Evolutionary conservation across 1,140 invertebrate species (phyloP).

Genomic region (Latrodectus geometricus): DNA sequence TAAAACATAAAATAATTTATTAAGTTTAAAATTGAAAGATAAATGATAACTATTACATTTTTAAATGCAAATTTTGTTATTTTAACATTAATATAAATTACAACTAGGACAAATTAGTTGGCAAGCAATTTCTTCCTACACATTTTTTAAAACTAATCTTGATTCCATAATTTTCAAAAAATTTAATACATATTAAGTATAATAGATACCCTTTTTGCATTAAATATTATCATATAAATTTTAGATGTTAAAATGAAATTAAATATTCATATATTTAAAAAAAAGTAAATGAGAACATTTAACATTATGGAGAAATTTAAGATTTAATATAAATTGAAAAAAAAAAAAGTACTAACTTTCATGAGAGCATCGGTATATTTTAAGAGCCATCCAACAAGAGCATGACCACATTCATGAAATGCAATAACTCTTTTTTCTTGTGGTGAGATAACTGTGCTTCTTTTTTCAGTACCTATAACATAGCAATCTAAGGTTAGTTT

Average conservation of each 20-base stretch:
- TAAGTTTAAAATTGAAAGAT: too few relatives aligned
- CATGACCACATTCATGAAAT: slow-evolving; percentile 97
- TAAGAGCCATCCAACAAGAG: slow-evolving; percentile 93
- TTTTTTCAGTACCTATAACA: slow-evolving; percentile 69
- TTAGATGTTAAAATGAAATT: background rate
- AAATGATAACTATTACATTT: too few relatives aligned
- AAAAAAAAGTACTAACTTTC: slow-evolving; percentile 77
- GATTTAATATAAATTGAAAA: background rate
- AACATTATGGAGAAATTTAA: too few relatives aligned
- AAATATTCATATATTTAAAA: background rate
- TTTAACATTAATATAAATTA: too few relatives aligned
- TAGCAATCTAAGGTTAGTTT: too few relatives aligned
- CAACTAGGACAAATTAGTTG: too few relatives aligned
- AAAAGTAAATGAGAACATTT: background rate
- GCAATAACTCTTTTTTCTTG: slow-evolving; percentile 80
- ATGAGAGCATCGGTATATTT: slow-evolving; percentile 94
- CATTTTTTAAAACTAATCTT: too few relatives aligned
- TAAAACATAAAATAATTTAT: too few relatives aligned
- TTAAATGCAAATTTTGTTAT: too few relatives aligned
- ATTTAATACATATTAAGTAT: too few relatives aligned
- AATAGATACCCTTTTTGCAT: background rate
- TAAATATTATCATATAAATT: background rate
- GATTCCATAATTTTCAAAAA: too few relatives aligned
- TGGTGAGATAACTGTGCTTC: slow-evolving; percentile 67
- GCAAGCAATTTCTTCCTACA: too few relatives aligned